Base-by-base conservation (phyloP, 2,797 vertebrate species). In the Lithobates sylvaticus region DNA sequence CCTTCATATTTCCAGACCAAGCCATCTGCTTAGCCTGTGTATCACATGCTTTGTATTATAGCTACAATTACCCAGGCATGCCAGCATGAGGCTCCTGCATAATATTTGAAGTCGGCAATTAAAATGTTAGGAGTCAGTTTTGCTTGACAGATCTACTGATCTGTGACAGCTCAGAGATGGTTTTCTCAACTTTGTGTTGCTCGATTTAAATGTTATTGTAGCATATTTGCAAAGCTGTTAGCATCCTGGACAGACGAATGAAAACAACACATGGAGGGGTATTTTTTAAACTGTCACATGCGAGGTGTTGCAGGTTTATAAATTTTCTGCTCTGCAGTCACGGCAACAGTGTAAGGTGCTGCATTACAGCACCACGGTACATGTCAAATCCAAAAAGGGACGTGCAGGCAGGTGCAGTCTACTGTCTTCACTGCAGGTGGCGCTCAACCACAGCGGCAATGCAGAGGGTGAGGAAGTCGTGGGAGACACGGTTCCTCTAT, bases 111-210 rank as follows among this genome's bases (percentile, higher is more conserved):
- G 85, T 64, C 36, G 32, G 78, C 67, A 77, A 86, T 82, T 86
- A 86, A 81, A 86, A 76, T 82, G 71, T 82, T 81, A 85, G 61
- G 71, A 69, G 78, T 85, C 79, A 81, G 65, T 76, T 76, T 70
- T 86, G 77, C 75, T 70, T 61, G 78, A 86, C 84, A 81, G 65
- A 29, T 77, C 85, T 61, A 68, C 44, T 81, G 84, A 86, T 86
- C 78, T 64, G 61, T 81, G 47, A 81, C 39, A 61, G 71, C 29
- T 10, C 32, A 3, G 44, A 54, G 47, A 70, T 23, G 9, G 3
- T 50, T 44, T 10, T 23, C 27, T 76, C 32, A 76, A 58, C 29
- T 36, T 61, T 27, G 23, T 64, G 32, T 75, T 75, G 68, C n/a
- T 42, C 36, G 26, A 78, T 73, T 44, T 65, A 84, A 72, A 81